Evolutionary conservation across 2,113 vertebrate species (phyloP).

Genomic region (Thunnus thynnus): DNA sequence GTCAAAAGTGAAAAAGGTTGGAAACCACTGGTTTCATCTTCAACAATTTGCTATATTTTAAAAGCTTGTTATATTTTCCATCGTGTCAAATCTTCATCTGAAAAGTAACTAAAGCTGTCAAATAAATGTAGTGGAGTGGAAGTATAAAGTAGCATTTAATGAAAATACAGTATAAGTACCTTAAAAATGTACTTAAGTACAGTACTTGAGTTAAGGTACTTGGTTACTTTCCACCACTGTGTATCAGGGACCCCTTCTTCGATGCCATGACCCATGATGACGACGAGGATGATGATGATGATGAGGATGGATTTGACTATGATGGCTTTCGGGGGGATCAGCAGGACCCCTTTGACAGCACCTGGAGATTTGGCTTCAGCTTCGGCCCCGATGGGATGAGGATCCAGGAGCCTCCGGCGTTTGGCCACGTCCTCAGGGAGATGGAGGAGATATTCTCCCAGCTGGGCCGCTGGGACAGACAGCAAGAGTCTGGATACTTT

Average conservation of each 20-base stretch:
- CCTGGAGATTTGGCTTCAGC: constrained; percentile 83
- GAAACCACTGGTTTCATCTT: no score
- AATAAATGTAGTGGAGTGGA: no score
- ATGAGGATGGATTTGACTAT: constrained; percentile 60
- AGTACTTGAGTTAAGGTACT: no score
- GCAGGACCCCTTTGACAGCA: constrained; percentile 75
- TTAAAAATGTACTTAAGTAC: no score
- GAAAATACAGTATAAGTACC: no score
- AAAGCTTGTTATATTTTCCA: no score
- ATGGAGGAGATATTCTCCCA: constrained; percentile 86
- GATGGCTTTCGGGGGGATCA: constrained; percentile 58
- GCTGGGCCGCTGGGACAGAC: constrained; percentile 68
- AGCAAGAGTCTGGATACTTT: constrained; percentile 45
- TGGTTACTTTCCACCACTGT: no score
- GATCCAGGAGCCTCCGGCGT: constrained; percentile 79
- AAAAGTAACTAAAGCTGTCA: no score
- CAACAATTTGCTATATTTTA: no score
- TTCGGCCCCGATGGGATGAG: constrained; percentile 79
- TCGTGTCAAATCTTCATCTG: no score
- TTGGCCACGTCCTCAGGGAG: constrained; percentile 81
- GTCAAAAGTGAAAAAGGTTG: no score
- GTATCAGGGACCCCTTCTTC: constrained; percentile 84
- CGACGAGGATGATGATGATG: constrained; percentile 72
- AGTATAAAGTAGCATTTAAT: no score
- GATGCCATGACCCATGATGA: constrained; percentile 84